A percentile compares a stretch with the other conserved stretches of the same genome.
phyloP scores from a whole-genome alignment of 1,140 invertebrate species.

The Pachyrhynchus sulphureomaculatus region DNA sequence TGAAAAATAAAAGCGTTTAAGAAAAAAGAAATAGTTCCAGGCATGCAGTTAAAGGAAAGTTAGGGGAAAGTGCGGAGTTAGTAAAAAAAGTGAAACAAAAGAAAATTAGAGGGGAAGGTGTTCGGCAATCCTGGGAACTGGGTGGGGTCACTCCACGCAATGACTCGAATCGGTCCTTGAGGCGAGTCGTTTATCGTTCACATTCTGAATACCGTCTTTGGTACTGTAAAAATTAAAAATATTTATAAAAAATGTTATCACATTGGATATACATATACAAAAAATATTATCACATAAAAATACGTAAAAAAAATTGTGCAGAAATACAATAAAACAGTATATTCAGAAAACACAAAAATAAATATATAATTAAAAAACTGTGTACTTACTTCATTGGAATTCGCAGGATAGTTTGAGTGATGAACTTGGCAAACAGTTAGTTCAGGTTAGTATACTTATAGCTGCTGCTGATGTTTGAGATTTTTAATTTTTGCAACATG shows the following conservation, averaged over 20 bases:
- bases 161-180: slow-evolving; percentile 31
- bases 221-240: slow-evolving; percentile 46
- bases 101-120: slow-evolving; percentile 6
- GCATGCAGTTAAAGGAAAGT: slow-evolving; percentile 11
- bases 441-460: too few species aligned
- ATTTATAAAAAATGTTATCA: slow-evolving; percentile 15
- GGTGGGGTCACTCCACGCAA: slow-evolving; percentile 33
- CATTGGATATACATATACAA: background rate
- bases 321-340: too few species aligned
- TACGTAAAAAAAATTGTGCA: too few species aligned
- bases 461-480: too few species aligned
- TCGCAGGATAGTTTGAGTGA: too few species aligned
- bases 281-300: background rate
- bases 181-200: slow-evolving; percentile 35
- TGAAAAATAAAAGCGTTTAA: slow-evolving; percentile 44
- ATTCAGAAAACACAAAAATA: too few species aligned
- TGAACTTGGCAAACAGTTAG: too few species aligned
- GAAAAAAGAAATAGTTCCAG: slow-evolving; percentile 13
- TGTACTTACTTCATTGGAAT: too few species aligned
- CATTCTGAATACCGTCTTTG: slow-evolving; percentile 36
- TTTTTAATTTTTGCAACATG: too few species aligned
- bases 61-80: slow-evolving; percentile 6
- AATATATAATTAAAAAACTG: too few species aligned
- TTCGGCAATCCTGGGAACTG: slow-evolving; percentile 11
- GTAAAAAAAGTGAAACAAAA: slow-evolving; percentile 6